phyloP scores from a whole-genome alignment of 2,113 vertebrate genomes.

The Oenanthe melanoleuca region DNA sequence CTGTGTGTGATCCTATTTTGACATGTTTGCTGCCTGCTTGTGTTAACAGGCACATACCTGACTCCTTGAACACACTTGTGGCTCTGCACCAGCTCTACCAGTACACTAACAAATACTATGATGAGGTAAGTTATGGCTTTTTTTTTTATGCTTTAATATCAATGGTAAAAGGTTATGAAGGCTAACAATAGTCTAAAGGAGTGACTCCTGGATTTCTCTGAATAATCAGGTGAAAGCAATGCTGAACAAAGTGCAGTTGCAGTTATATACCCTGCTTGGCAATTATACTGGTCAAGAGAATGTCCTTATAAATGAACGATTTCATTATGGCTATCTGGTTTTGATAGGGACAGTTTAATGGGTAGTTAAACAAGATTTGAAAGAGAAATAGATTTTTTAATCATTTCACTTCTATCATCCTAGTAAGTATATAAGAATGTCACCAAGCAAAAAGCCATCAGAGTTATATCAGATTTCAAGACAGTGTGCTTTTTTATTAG shows the following conservation, averaged over 20 bases:
- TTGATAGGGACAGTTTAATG: neutral
- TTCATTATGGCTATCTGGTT: neutral
- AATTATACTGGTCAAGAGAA: neutral
- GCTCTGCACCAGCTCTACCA: conserved; percentile 97
- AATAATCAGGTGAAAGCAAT: neutral
- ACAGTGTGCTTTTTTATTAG: neutral
- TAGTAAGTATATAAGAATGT: neutral
- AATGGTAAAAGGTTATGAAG: neutral
- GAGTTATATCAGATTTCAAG: neutral
- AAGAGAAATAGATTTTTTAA: neutral
- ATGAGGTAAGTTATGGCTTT: conserved; percentile 83
- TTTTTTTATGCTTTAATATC: neutral
- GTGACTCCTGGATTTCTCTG: neutral
- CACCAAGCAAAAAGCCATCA: neutral
- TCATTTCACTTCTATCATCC: neutral
- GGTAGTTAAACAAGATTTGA: neutral
- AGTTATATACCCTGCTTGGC: neutral
- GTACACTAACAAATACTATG: conserved; percentile 98
- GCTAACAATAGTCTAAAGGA: neutral
- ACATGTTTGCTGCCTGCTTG: conserved; percentile 23
- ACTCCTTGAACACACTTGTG: conserved; percentile 94
- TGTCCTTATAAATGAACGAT: neutral
- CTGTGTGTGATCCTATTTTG: neutral
- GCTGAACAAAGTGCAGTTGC: neutral
- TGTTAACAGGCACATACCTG: conserved; percentile 89